Evolutionary conservation across 2,797 vertebrate species (phyloP).

Genomic region (Peromyscus eremicus): DNA sequence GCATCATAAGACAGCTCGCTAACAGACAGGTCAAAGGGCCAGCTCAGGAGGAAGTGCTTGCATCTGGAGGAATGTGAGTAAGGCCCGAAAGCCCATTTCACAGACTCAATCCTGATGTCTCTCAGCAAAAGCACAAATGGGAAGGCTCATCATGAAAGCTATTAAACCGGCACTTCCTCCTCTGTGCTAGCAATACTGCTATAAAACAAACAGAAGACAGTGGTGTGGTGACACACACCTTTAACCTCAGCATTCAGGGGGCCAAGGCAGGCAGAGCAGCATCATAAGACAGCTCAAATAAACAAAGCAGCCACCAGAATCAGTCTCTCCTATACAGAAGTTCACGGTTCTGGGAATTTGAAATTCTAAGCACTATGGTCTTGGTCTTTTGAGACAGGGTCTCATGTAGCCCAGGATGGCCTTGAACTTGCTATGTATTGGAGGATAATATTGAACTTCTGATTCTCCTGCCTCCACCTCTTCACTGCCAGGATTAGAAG

Average conservation of each 20-base stretch:
- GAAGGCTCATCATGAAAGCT: background rate
- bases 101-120: background rate
- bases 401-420: background rate
- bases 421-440: background rate
- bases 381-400: background rate
- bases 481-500: background rate
- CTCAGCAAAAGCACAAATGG: background rate
- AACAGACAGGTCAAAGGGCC: background rate
- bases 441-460: background rate
- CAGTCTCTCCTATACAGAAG: constrained; percentile 2
- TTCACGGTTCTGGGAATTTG: background rate
- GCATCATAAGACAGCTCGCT: background rate
- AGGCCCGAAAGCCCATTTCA: background rate
- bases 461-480: background rate
- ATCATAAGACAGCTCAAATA: background rate
- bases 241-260: background rate
- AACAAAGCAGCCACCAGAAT: background rate
- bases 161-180: background rate
- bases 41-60: background rate
- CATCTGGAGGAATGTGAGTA: background rate
- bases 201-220: background rate
- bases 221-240: background rate
- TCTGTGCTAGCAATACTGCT: background rate
- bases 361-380: background rate
- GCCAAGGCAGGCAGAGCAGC: background rate